A percentile compares a stretch with the other conserved stretches of the same genome.
These are phyloP conservation scores for Phainopepla nitens DNA, from an alignment of 2,113 vertebrate species.

Conservation along the genomic window DNA sequence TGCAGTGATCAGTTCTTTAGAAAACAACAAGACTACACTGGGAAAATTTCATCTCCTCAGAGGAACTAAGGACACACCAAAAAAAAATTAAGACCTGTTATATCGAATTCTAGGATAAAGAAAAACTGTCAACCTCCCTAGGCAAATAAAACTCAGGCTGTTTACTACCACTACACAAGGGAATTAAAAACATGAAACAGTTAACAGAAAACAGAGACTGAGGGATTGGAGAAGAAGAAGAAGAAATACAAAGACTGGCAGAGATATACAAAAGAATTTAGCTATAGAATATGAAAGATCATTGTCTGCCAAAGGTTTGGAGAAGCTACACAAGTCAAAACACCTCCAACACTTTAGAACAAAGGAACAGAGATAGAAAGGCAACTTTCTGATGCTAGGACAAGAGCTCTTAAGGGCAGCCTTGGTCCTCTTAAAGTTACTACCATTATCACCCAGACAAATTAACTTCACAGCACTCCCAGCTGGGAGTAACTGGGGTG, in stretches of 20 bases:
- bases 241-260: background rate
- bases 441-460: background rate
- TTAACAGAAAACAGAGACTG: background rate
- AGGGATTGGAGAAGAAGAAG: background rate
- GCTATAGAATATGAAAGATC: background rate
- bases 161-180: background rate
- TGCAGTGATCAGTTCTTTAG: background rate
- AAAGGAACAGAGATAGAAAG: background rate
- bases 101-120: background rate
- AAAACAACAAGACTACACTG: background rate
- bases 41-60: background rate
- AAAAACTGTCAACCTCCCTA: background rate
- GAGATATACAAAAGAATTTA: background rate
- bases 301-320: background rate
- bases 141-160: background rate
- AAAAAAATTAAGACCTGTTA: background rate
- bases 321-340: background rate
- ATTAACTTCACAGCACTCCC: background rate
- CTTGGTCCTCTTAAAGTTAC: background rate
- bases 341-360: background rate
- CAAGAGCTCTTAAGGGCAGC: background rate
- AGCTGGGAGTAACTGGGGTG: background rate
- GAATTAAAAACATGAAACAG: background rate
- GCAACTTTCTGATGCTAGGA: background rate
- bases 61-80: background rate